Conservation (phyloP, 1,140 invertebrate genomes). For the Drosophila nigrodunni region DNA sequence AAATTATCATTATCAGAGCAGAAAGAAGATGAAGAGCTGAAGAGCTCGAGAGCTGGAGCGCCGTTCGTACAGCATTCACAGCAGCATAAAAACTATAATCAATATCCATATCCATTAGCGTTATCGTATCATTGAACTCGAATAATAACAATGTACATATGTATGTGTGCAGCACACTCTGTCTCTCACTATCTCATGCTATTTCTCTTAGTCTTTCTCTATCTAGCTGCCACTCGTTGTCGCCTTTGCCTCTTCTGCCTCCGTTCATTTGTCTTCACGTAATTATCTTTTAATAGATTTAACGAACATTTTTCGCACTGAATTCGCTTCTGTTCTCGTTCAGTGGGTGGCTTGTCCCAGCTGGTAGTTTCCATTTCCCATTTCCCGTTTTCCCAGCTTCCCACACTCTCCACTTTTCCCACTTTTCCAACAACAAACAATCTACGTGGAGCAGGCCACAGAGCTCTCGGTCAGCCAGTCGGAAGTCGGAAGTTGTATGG, state of each 20-base stretch:
- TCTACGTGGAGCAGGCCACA: conserved; percentile 12
- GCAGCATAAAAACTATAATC: conserved; percentile 80
- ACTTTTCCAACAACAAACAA: conserved; percentile 42
- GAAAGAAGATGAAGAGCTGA: background rate
- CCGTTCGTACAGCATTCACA: conserved; percentile 3
- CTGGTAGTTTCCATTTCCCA: conserved; percentile 9
- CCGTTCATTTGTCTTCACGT: conserved; percentile 80
- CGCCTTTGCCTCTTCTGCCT: conserved; percentile 2
- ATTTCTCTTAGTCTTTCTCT: background rate
- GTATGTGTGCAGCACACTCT: conserved; percentile 49
- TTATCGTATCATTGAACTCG: conserved; percentile 80
- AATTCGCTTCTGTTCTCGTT: conserved; percentile 63
- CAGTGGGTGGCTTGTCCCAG: background rate
- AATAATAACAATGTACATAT: conserved; percentile 68
- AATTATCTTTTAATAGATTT: conserved; percentile 84
- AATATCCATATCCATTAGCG: conserved; percentile 83
- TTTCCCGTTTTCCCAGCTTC: background rate
- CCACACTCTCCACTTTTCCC: background rate
- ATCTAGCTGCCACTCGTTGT: background rate
- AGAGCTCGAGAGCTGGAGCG: conserved; percentile 8
- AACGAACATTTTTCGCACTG: conserved; percentile 81
- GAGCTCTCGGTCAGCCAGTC: conserved; percentile 56
- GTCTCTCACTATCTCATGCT: background rate
- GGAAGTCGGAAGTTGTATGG: conserved; percentile 80
- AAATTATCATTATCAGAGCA: conserved; percentile 74